Evolutionary conservation across 2,888 invertebrate genomes (phyloP).

Genomic region (Tenodera sinensis): DNA sequence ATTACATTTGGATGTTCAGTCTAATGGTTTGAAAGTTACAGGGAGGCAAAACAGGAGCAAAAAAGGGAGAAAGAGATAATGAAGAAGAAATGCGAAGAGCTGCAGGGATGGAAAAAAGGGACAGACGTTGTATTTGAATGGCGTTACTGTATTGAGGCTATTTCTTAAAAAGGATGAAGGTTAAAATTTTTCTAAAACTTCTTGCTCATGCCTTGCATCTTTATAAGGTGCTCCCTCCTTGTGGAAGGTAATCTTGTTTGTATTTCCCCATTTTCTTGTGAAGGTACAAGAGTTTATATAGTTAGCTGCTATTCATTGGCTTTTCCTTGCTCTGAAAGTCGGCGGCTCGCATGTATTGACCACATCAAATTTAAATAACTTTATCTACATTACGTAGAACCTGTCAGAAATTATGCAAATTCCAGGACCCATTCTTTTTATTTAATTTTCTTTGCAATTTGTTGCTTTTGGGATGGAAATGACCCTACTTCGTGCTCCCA

Average conservation of each 20-base stretch:
- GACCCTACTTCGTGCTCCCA: not conserved
- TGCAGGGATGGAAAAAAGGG: not conserved
- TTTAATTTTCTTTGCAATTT: not conserved
- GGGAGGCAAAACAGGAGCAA: not conserved
- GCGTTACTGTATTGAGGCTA: constrained; percentile 25
- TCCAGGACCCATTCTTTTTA: not conserved
- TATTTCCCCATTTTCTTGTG: not conserved
- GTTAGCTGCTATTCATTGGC: not conserved
- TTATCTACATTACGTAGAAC: not conserved
- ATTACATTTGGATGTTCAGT: constrained; percentile 26
- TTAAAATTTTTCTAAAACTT: not conserved
- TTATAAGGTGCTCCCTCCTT: not conserved
- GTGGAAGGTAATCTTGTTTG: not conserved
- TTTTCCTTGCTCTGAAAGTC: not conserved
- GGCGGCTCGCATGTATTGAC: not conserved
- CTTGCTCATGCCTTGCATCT: not conserved
- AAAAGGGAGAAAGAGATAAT: not conserved
- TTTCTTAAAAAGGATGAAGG: constrained; percentile 15
- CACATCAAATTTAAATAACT: not conserved
- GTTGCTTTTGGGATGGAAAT: not conserved
- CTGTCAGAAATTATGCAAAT: constrained; percentile 10
- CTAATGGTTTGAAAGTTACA: constrained; percentile 10
- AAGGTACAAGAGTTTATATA: not conserved
- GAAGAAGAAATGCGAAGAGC: constrained; percentile 15
- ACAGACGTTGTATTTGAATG: constrained; percentile 11